phyloP scores from a whole-genome alignment of 2,113 vertebrate species.

The Condylura cristata region DNA sequence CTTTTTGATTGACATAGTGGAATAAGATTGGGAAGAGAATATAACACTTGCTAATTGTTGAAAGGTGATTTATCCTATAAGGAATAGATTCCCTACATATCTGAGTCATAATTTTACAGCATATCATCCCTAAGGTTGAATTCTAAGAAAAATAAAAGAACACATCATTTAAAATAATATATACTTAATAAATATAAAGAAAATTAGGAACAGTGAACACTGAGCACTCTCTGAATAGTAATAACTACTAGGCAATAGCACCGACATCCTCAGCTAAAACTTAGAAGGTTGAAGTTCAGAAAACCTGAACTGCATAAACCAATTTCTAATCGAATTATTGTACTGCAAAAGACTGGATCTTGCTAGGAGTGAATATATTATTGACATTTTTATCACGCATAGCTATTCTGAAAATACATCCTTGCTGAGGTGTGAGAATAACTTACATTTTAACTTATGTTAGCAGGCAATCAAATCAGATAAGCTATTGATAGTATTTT shows the following conservation, averaged over 20 bases:
- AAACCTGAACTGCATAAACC: background rate
- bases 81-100: background rate
- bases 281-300: background rate
- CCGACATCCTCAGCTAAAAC: background rate
- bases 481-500: background rate
- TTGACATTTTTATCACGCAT: background rate
- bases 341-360: background rate
- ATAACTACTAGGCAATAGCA: fast-evolving
- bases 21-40: background rate
- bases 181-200: background rate
- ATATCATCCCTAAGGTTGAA: background rate
- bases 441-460: background rate
- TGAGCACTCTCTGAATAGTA: background rate
- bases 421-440: background rate
- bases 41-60: background rate
- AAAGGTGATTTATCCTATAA: background rate
- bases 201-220: background rate
- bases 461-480: slow-evolving; percentile 48
- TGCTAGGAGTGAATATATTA: background rate
- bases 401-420: background rate
- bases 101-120: background rate
- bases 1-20: slow-evolving; percentile 43
- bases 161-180: slow-evolving; percentile 13
- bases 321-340: background rate
- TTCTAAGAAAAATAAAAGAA: background rate